These are phyloP conservation scores for Oreochromis grahami DNA, from an alignment of 2,797 vertebrate species.

Conservation along the genomic window DNA sequence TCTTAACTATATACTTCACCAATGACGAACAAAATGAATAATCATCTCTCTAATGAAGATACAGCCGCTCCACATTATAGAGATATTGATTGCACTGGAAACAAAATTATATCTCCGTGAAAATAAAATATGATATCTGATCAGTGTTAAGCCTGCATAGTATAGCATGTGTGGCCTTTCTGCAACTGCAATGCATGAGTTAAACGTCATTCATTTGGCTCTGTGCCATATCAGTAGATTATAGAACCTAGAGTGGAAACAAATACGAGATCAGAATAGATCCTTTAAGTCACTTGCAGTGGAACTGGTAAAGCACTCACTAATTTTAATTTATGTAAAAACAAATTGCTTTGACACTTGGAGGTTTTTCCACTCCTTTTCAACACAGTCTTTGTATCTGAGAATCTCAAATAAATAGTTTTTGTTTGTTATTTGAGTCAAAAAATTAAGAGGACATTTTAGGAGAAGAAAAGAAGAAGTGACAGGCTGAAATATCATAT, in stretches of 20 bases:
- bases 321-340: neutral
- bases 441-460: neutral
- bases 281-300: neutral
- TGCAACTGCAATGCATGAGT: neutral
- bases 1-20: neutral
- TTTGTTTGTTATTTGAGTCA: neutral
- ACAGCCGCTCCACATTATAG: neutral
- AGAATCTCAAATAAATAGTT: neutral
- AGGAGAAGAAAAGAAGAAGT: neutral
- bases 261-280: neutral
- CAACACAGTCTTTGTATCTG: neutral
- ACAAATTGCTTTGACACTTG: neutral
- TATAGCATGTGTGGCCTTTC: neutral
- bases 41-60: slow-evolving; percentile 39
- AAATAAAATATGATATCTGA: neutral
- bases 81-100: slow-evolving; percentile 5
- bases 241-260: neutral
- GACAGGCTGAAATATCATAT: neutral
- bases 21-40: slow-evolving; percentile 12
- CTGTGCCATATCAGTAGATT: neutral
- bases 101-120: neutral
- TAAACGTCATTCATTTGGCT: neutral
- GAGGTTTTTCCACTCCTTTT: neutral
- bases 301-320: neutral
- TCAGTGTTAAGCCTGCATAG: neutral